Evolutionary conservation across 2,888 invertebrate genomes (phyloP).

Genomic region (Pycnomerus fuliginosus): DNA sequence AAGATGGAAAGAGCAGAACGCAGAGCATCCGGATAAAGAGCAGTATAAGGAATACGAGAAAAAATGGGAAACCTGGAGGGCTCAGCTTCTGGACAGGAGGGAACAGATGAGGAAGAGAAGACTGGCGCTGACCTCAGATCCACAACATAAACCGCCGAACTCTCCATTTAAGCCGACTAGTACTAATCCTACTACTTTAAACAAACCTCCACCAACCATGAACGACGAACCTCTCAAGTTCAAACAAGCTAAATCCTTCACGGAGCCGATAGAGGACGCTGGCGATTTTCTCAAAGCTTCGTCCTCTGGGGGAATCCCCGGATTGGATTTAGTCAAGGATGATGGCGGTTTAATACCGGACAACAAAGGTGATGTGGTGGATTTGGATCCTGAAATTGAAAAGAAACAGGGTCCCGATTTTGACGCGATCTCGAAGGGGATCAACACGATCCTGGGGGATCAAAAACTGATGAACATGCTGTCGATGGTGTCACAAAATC

Average conservation of each 20-base stretch:
- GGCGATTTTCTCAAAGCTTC: conserved; percentile 28
- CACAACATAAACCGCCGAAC: conserved; percentile 4
- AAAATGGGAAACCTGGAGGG: conserved; percentile 83
- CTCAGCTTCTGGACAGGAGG: conserved; percentile 75
- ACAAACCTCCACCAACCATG: conserved; percentile 36
- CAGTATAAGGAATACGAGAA: conserved; percentile 83
- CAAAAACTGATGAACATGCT: conserved; percentile 64
- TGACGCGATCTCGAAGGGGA: conserved; percentile 62
- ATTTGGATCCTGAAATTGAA: conserved; percentile 16
- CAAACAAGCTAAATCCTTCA: conserved; percentile 25
- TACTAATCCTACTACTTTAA: conserved; percentile 5
- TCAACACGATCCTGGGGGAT: conserved; percentile 64
- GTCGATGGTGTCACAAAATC: conserved; percentile 51
- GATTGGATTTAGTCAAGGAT: conserved; percentile 67
- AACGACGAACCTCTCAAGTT: conserved; percentile 45
- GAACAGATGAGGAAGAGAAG: conserved; percentile 77
- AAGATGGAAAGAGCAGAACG: conserved; percentile 89
- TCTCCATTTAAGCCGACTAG: not conserved
- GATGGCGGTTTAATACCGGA: conserved; percentile 29
- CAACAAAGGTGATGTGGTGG: conserved; percentile 20
- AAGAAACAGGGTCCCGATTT: conserved; percentile 54
- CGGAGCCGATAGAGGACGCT: conserved; percentile 20
- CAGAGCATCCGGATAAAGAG: conserved; percentile 86
- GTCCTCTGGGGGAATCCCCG: conserved; percentile 64
- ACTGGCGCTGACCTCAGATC: conserved; percentile 33